Base-by-base conservation (phyloP, 2,797 vertebrate species). In the Neomorphus geoffroyi region DNA sequence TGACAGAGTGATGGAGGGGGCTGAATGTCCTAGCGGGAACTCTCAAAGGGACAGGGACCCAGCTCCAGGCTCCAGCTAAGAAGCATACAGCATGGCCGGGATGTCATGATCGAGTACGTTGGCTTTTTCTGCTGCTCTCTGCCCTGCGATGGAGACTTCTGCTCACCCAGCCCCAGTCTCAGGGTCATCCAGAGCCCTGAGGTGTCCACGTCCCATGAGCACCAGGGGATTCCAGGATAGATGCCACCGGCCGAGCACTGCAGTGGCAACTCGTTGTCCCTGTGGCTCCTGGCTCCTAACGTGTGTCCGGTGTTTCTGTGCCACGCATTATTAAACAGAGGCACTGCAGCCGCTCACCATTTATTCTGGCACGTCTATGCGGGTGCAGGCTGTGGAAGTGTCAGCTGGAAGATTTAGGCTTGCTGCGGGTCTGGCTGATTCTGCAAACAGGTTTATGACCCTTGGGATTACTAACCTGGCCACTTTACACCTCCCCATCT, bases 321-420 rank as follows among this genome's bases (percentile, higher is more conserved):
- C 88, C 46, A n/a, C 53, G 91, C 90, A 93, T 95, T 92, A 69
- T 86, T 97, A 93, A 97, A 88, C 90, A 95, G 86, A 88, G 65
- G 45, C 84, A 75, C 83, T 93, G 91, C 96, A 95, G 94, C 88
- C 93, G 91, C 93, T 94, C 9, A 3, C 74, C 92, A 79, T 89
- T 92, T 74, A 89, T 86, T 90, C 91, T 54, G 71, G 21, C 2
- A 24, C 46, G 89, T 33, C 83, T 75, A 77, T 14, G n/a, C 1
- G 0, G 54, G 84, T 50, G 50, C 26, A 1, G 88, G 69, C 48
- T 89, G 43, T 21, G 48, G 77, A 58, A 93, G 61, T 28, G 67
- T 91, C 80, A 60, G 53, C 54, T 0, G 0, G 62, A 57, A 80
- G 56, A 56, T 92, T 89, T 75, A 82, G 48, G 51, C 35, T 89